A percentile compares a stretch with the other conserved stretches of the same genome.
These are phyloP conservation scores for Leptinotarsa undecemlineata DNA, from an alignment of 1,140 invertebrate genomes.

Conservation along the genomic window DNA sequence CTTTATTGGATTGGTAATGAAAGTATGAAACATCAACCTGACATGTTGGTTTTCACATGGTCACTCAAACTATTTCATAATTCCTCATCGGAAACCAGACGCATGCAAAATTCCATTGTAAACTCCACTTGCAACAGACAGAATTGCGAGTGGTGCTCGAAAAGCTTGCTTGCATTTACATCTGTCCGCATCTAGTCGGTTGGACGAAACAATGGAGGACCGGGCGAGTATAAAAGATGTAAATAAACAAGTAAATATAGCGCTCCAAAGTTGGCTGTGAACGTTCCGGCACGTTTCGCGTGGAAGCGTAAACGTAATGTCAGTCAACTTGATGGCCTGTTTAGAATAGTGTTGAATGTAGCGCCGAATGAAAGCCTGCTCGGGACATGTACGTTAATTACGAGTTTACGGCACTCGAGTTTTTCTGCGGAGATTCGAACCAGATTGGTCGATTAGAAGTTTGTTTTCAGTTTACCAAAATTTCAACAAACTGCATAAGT, in stretches of 20 bases:
- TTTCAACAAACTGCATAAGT: too few relatives aligned
- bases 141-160: slow-evolving; percentile 10
- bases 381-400: slow-evolving; percentile 15
- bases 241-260: background rate
- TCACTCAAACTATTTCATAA: background rate
- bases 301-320: slow-evolving; percentile 12
- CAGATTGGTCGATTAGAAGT: too few relatives aligned
- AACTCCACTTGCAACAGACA: slow-evolving; percentile 1
- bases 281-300: slow-evolving; percentile 7
- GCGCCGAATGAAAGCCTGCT: background rate
- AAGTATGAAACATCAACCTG: too few relatives aligned
- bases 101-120: background rate
- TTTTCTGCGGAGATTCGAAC: too few relatives aligned
- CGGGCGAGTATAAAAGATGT: background rate
- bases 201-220: background rate
- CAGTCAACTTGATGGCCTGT: slow-evolving; percentile 16
- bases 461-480: too few relatives aligned
- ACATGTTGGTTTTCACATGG: too few relatives aligned
- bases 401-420: slow-evolving; percentile 1
- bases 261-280: slow-evolving; percentile 4
- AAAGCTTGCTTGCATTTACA: slow-evolving; percentile 11
- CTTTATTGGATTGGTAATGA: too few relatives aligned
- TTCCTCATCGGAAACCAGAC: background rate
- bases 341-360: slow-evolving; percentile 5
- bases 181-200: slow-evolving; percentile 12